Evolutionary conservation across 2,797 vertebrate species (phyloP).

Genomic region (Ficedula albicollis): DNA sequence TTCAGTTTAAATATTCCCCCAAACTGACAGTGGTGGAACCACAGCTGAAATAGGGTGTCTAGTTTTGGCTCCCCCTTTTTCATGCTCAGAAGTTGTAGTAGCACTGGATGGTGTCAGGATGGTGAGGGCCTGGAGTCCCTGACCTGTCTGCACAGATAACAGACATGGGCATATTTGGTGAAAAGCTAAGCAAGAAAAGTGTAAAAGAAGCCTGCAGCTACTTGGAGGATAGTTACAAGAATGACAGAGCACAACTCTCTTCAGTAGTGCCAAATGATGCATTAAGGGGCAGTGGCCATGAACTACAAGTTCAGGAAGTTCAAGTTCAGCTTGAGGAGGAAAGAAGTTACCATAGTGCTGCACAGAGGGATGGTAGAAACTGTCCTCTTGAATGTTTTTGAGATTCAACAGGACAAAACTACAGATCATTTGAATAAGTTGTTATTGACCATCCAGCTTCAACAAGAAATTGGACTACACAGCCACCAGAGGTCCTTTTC

Average conservation of each 20-base stretch:
- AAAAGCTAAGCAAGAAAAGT: not conserved
- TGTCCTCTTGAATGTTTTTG: not conserved
- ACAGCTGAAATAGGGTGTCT: not conserved
- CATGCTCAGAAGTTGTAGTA: not conserved
- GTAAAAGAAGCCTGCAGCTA: not conserved
- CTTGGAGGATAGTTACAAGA: not conserved
- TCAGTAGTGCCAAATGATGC: not conserved
- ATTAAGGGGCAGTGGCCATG: not conserved
- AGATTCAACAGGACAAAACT: not conserved
- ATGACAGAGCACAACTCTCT: not conserved
- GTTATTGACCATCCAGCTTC: not conserved
- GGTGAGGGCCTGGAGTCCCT: not conserved
- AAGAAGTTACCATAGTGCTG: not conserved
- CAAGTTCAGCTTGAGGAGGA: not conserved
- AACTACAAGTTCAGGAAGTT: not conserved
- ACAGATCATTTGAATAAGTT: not conserved
- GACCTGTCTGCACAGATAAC: not conserved
- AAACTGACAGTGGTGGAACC: not conserved
- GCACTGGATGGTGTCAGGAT: not conserved
- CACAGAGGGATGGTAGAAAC: not conserved
- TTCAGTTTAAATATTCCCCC: not conserved
- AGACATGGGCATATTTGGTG: not conserved
- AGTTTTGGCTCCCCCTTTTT: not conserved
- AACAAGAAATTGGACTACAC: not conserved
- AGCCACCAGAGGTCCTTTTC: not conserved